Evolutionary conservation across 2,797 vertebrate genomes (phyloP).

Genomic region (Triplophysa bombifrons): DNA sequence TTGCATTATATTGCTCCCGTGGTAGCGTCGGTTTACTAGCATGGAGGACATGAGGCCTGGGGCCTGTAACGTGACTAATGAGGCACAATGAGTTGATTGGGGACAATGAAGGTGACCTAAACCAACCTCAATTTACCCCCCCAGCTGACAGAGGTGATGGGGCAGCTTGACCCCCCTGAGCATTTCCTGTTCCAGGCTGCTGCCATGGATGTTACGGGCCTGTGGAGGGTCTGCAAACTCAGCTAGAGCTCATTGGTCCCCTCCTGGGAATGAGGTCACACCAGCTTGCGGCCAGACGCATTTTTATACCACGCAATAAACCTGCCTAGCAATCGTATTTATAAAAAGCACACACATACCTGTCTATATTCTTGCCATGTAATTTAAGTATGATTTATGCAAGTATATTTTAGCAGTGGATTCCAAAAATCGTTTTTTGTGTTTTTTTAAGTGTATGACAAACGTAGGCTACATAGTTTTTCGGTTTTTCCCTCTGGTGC

Average conservation of each 20-base stretch:
- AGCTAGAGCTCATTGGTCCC: constrained; percentile 4
- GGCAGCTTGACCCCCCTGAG: background rate
- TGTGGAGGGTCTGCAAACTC: constrained; percentile 16
- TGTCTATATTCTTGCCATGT: background rate
- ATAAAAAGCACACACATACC: background rate
- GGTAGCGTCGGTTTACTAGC: constrained; percentile 66
- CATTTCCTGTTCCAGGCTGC: constrained; percentile 25
- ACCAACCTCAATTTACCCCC: constrained; percentile 51
- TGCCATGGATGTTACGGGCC: constrained; percentile 9
- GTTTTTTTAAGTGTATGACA: no score
- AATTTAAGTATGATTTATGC: background rate
- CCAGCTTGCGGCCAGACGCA: constrained; percentile 10
- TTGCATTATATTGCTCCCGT: constrained; percentile 61
- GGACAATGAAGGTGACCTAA: constrained; percentile 63
- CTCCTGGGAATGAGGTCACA: constrained; percentile 17
- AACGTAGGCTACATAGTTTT: background rate
- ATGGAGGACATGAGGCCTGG: constrained; percentile 59
- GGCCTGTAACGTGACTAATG: constrained; percentile 65
- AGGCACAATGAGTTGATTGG: constrained; percentile 64
- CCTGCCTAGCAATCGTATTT: background rate
- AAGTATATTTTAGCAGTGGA: background rate
- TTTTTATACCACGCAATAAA: constrained; percentile 32
- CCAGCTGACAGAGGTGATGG: constrained; percentile 7
- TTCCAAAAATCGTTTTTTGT: background rate
- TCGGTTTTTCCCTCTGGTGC: background rate